phyloP scores from a whole-genome alignment of 2,888 invertebrate species.

The Hydrotaea diabolus region DNA sequence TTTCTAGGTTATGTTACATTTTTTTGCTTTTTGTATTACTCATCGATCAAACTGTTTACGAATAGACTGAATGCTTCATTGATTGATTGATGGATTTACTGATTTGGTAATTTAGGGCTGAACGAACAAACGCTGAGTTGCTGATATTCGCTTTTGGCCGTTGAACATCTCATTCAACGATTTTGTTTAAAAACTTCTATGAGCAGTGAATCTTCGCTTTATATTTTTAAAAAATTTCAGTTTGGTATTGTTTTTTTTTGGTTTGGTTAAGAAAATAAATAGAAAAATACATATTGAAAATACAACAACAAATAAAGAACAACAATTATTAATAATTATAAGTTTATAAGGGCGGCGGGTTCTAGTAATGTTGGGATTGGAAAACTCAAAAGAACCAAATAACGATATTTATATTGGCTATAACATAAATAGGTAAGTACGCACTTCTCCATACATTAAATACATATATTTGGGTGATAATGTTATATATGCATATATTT shows the following conservation, averaged over 20 bases:
- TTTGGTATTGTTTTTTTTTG: constrained; percentile 28
- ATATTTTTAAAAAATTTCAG: too few species aligned
- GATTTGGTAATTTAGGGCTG: constrained; percentile 43
- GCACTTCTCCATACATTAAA: not conserved
- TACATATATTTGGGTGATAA: constrained; percentile 13
- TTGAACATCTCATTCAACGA: constrained; percentile 55
- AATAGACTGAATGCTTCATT: constrained; percentile 1
- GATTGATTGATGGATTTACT: constrained; percentile 12
- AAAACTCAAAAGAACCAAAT: not conserved
- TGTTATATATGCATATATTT: too few species aligned
- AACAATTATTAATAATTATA: constrained; percentile 75
- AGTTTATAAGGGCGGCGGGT: constrained; percentile 48
- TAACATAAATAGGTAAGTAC: not conserved
- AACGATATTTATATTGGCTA: constrained; percentile 44
- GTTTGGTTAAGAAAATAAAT: constrained; percentile 69
- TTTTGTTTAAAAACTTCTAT: constrained; percentile 72
- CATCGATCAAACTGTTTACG: constrained; percentile 48
- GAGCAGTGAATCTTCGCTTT: constrained; percentile 76
- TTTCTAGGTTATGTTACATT: constrained; percentile 21
- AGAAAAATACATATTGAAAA: constrained; percentile 74
- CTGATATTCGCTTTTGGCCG: constrained; percentile 14
- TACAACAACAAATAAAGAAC: constrained; percentile 78
- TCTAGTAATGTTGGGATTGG: constrained; percentile 15
- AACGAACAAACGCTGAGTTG: constrained; percentile 45
- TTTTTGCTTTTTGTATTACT: constrained; percentile 19